Conservation (phyloP, 2,797 vertebrate species). For the Acrocephalus scirpaceus region DNA sequence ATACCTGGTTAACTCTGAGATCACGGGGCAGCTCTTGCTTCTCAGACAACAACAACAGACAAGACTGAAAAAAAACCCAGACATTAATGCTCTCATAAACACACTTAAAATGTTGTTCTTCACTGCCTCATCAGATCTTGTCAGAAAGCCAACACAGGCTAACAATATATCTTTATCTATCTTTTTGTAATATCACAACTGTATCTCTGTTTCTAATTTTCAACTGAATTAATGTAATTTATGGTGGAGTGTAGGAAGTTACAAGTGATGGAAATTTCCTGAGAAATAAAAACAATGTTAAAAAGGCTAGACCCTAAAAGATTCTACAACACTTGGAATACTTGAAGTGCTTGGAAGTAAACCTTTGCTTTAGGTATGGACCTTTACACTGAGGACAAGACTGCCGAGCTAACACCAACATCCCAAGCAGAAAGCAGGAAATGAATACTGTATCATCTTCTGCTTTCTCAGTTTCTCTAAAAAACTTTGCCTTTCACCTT, state of each 20-base stretch:
- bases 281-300: not conserved
- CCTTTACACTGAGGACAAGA: not conserved
- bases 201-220: not conserved
- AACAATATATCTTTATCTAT: not conserved
- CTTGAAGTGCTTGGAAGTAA: not conserved
- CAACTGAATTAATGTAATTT: not conserved
- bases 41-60: slow-evolving; percentile 63
- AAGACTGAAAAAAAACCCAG: slow-evolving; percentile 54
- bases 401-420: not conserved
- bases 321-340: not conserved
- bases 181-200: not conserved
- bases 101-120: not conserved
- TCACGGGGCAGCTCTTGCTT: slow-evolving; percentile 56
- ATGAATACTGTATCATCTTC: not conserved
- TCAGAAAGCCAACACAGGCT: not conserved
- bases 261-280: not conserved
- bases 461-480: not conserved
- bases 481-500: not conserved
- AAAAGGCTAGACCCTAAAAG: not conserved
- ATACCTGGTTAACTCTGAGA: slow-evolving; percentile 68
- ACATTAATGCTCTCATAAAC: not conserved
- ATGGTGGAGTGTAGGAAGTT: not conserved
- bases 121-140: not conserved
- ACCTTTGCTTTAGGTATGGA: not conserved
- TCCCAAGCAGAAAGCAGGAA: not conserved